These are phyloP conservation scores for Muschampia plurimacula DNA, from an alignment of 2,888 invertebrate species.

Conservation along the genomic window DNA sequence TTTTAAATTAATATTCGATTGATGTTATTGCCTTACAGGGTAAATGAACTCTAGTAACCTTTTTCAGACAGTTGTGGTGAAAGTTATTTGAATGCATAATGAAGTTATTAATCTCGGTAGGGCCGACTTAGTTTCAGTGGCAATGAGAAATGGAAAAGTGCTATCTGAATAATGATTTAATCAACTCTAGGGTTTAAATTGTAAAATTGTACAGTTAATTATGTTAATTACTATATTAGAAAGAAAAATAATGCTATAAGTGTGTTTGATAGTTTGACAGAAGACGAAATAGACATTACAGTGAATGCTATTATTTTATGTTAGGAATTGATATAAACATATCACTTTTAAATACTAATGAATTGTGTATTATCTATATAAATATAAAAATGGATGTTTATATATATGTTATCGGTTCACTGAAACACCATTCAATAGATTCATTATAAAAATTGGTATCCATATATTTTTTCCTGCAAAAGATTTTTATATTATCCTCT, in stretches of 20 bases:
- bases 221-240: constrained; percentile 4
- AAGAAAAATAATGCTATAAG: background rate
- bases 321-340: too few species aligned
- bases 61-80: constrained; percentile 23
- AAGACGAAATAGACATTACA: background rate
- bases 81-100: constrained; percentile 38
- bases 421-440: too few species aligned
- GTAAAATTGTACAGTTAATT: constrained; percentile 14
- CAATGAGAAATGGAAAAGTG: constrained; percentile 33
- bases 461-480: too few species aligned
- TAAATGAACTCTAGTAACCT: constrained; percentile 16
- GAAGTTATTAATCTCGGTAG: constrained; percentile 32
- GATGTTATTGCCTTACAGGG: constrained; percentile 54
- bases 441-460: too few species aligned
- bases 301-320: too few species aligned
- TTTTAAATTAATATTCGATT: constrained; percentile 58
- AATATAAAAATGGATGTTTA: too few species aligned
- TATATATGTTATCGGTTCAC: too few species aligned
- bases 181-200: constrained; percentile 1
- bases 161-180: constrained; percentile 38
- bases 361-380: too few species aligned
- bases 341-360: too few species aligned
- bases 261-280: background rate
- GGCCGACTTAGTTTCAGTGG: constrained; percentile 32
- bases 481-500: too few species aligned